phyloP scores from a whole-genome alignment of 1,140 invertebrate species.

The Cylas formicarius region DNA sequence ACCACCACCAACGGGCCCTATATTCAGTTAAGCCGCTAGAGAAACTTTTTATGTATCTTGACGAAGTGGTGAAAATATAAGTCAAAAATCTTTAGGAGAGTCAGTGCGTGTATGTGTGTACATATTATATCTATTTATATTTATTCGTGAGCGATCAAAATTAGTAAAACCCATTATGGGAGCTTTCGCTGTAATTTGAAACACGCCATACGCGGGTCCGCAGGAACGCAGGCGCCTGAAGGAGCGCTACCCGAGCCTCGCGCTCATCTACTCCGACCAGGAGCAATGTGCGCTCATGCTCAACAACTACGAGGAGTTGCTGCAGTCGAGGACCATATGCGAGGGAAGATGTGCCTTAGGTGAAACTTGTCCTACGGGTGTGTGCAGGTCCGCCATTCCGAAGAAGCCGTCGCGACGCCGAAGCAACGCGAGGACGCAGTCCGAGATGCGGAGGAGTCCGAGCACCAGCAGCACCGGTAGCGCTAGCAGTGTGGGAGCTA shows the following conservation, averaged over 20 bases:
- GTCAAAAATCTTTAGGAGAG: conserved; percentile 5
- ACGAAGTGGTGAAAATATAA: background rate
- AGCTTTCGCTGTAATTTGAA: too few species aligned
- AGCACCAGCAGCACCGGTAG: conserved; percentile 49
- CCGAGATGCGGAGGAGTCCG: conserved; percentile 39
- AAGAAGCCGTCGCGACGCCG: conserved; percentile 49
- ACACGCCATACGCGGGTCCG: too few species aligned
- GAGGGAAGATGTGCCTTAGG: conserved; percentile 78
- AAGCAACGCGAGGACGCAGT: conserved; percentile 34
- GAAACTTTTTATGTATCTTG: background rate
- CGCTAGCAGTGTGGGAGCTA: conserved; percentile 47
- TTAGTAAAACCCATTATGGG: too few species aligned
- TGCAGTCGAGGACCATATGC: conserved; percentile 70
- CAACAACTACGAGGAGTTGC: conserved; percentile 71
- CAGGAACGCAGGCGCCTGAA: conserved; percentile 76
- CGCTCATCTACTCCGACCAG: conserved; percentile 65
- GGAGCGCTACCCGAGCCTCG: conserved; percentile 73
- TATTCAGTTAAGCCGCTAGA: too few species aligned
- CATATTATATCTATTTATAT: too few species aligned
- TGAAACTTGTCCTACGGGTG: conserved; percentile 74
- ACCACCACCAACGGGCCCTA: too few species aligned
- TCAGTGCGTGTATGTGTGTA: too few species aligned
- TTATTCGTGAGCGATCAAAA: too few species aligned
- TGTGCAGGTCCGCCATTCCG: conserved; percentile 48
- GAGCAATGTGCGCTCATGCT: conserved; percentile 68